Conservation (phyloP, 1,140 invertebrate species). For the Leptopilina clavipes region DNA sequence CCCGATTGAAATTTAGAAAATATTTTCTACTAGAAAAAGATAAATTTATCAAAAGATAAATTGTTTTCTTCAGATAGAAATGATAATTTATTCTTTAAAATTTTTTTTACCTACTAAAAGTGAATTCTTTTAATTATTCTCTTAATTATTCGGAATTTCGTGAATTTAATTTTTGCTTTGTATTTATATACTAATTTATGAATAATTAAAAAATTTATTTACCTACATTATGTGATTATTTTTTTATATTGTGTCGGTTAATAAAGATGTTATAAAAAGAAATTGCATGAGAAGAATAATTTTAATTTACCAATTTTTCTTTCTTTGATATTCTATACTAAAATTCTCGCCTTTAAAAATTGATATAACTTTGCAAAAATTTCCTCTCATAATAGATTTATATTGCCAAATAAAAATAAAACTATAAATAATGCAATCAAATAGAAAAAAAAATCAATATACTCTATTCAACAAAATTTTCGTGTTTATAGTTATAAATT, state of each 20-base stretch:
- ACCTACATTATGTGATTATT: background rate
- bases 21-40: background rate
- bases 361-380: background rate
- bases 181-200: too few relatives aligned
- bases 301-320: background rate
- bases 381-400: constrained; percentile 1
- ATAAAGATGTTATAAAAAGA: too few relatives aligned
- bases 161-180: too few relatives aligned
- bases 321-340: background rate
- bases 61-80: too few relatives aligned
- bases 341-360: background rate
- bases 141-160: too few relatives aligned
- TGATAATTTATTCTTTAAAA: too few relatives aligned
- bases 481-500: too few relatives aligned
- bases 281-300: too few relatives aligned
- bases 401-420: constrained; percentile 23
- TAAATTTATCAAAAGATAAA: too few relatives aligned
- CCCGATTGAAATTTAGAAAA: background rate
- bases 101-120: too few relatives aligned
- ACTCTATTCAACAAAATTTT: background rate
- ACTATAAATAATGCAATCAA: background rate
- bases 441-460: constrained; percentile 3
- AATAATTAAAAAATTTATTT: constrained; percentile 11
- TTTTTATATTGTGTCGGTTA: background rate
- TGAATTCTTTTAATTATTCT: too few relatives aligned